Evolutionary conservation across 64 coral and sea anemone genomes (phyloP), one percentile per base, ranked within the genome.

Genomic region (Cladopsammia gracilis): DNA sequence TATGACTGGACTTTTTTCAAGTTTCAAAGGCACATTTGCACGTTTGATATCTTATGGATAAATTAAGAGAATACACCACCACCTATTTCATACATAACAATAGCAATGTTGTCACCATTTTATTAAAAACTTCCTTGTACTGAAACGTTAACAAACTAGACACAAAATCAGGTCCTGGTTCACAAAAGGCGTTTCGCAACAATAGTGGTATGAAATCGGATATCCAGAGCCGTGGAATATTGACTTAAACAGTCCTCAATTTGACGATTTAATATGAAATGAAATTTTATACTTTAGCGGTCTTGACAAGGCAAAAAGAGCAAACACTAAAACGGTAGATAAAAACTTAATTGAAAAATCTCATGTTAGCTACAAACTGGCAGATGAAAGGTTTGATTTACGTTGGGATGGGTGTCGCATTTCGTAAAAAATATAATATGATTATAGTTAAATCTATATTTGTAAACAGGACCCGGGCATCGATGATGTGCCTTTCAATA

Each of bases 181-280:
- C 7, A 58, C 76, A 58, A 25, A 50, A 22, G 7, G 2, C 42
- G 20, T 51, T 51, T 26, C 12, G 1, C 76, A 58, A 78, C 52
- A 58, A 34, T 15, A 25, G n/a, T n/a, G 50, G 10, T 58, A 79
- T 34, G 76, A 59, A 79, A 79, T 59, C 53, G 76, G n/a, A 79
- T 26, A 58, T 49, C 52, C 52, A 42, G 54, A 79, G 4, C 34
- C 25, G 26, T 10, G 20, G 54, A 4, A 5, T 42, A 79, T 79
- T 58, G n/a, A 58, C 52, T 59, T 79, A 79, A 79, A 59, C 23
- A 79, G 34, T 13, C 7, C 12, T 34, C 5, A 50, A 22, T 24
- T 25, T 79, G 52, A 79, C 52, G 52, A 59, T 42, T 23, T 58
- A 34, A 79, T 79, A 79, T 59, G 22, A 79, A 58, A 79, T 79